phyloP scores from a whole-genome alignment of 2,113 vertebrate genomes.

The Toxotes chatareus region DNA sequence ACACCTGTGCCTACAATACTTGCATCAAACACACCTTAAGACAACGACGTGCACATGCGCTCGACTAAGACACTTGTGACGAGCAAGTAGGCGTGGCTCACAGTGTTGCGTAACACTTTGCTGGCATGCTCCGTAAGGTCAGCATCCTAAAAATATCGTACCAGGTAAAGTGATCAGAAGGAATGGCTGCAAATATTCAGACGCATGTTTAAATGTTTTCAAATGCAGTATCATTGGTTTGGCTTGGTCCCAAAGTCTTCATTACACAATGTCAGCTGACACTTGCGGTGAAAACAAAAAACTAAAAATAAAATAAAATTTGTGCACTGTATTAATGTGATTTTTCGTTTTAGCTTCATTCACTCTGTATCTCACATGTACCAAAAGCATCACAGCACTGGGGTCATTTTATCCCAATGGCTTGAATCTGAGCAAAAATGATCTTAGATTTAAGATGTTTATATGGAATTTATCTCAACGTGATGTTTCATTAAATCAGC shows the following conservation, averaged over 20 bases:
- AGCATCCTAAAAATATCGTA: conserved; percentile 31
- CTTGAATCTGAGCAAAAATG: conserved; percentile 10
- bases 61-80: conserved; percentile 43
- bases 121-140: background rate
- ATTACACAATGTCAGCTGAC: conserved; percentile 46
- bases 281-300: background rate
- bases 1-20: conserved; percentile 16
- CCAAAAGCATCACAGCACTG: conserved; percentile 15
- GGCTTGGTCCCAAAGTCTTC: conserved; percentile 45
- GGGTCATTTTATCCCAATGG: background rate
- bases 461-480: conserved; percentile 8
- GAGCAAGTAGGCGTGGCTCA: conserved; percentile 30
- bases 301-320: background rate
- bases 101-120: conserved; percentile 35
- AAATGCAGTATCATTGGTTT: conserved; percentile 37
- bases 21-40: conserved; percentile 18
- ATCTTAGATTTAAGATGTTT: background rate
- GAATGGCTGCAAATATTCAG: conserved; percentile 25
- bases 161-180: conserved; percentile 17
- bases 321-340: background rate
- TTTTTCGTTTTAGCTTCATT: conserved; percentile 9
- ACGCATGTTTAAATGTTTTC: background rate
- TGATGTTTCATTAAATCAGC: conserved; percentile 2
- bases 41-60: conserved; percentile 27
- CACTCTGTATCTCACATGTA: background rate